A percentile compares a stretch with the other conserved stretches of the same genome.
Evolutionary conservation across 2,113 vertebrate species (phyloP).

Genomic region (Zootoca vivipara): DNA sequence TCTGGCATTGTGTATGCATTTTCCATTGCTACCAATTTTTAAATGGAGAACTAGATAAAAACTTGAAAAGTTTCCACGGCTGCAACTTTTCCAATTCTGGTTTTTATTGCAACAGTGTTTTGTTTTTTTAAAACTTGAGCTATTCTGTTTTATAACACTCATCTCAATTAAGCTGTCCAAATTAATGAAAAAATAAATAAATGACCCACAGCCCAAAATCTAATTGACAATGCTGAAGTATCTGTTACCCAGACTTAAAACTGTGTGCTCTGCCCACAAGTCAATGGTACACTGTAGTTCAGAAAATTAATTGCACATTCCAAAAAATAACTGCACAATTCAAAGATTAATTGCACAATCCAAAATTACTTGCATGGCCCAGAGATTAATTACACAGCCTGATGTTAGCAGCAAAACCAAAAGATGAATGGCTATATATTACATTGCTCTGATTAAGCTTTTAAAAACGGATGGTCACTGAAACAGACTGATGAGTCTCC

Average conservation of each 20-base stretch:
- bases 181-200: not conserved
- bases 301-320: not conserved
- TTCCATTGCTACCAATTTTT: not conserved
- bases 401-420: not conserved
- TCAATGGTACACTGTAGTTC: not conserved
- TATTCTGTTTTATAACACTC: not conserved
- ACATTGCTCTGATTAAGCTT: not conserved
- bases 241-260: not conserved
- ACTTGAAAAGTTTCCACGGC: too few relatives aligned
- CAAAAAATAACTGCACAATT: not conserved
- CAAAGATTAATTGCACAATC: not conserved
- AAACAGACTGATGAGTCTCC: not conserved
- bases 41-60: too few relatives aligned
- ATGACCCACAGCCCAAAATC: not conserved
- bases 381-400: not conserved
- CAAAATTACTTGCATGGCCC: not conserved
- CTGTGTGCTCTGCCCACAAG: not conserved
- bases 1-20: not conserved
- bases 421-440: not conserved
- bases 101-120: not conserved
- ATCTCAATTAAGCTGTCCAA: not conserved
- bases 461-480: not conserved
- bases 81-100: not conserved
- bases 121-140: not conserved
- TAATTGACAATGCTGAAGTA: not conserved